Percentiles rank a stretch among this genome's conserved stretches.
These are phyloP conservation scores for Parelbella ahira DNA, from an alignment of 2,888 invertebrate species.

Conservation along the genomic window DNA sequence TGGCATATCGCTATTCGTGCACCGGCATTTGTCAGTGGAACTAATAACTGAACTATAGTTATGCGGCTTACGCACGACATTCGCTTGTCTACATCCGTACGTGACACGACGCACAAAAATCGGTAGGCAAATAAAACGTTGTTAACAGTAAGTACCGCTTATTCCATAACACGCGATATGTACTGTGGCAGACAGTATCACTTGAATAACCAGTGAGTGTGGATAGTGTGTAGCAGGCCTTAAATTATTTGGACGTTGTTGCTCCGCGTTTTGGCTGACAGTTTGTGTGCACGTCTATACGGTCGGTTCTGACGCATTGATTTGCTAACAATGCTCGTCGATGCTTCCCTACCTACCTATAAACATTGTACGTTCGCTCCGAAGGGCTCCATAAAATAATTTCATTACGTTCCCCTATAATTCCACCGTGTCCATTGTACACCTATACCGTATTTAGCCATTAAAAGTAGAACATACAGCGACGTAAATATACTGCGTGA, in stretches of 20 bases:
- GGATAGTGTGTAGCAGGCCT: not conserved
- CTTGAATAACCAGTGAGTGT: no score
- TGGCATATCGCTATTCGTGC: conserved; percentile 54
- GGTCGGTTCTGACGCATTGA: conserved; percentile 39
- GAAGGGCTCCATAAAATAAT: conserved; percentile 9
- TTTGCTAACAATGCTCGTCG: conserved; percentile 47
- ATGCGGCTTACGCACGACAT: conserved; percentile 24
- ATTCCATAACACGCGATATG: no score
- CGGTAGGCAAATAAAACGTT: no score
- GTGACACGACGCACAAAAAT: no score
- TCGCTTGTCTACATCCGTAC: no score
- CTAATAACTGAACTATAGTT: conserved; percentile 63
- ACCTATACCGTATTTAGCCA: conserved; percentile 14
- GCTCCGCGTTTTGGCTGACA: conserved; percentile 33
- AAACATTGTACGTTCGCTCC: conserved; percentile 1
- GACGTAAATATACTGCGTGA: conserved; percentile 20
- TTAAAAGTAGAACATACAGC: conserved; percentile 16
- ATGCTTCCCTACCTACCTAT: conserved; percentile 24
- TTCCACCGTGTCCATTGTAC: conserved; percentile 12
- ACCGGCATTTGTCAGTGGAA: conserved; percentile 57
- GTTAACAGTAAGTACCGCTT: no score
- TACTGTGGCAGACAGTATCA: not conserved
- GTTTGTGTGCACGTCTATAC: conserved; percentile 46
- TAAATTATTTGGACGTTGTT: conserved; percentile 43
- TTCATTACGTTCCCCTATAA: conserved; percentile 14